Conservation (phyloP, 2,797 vertebrate genomes). For the Siniperca scherzeri region DNA sequence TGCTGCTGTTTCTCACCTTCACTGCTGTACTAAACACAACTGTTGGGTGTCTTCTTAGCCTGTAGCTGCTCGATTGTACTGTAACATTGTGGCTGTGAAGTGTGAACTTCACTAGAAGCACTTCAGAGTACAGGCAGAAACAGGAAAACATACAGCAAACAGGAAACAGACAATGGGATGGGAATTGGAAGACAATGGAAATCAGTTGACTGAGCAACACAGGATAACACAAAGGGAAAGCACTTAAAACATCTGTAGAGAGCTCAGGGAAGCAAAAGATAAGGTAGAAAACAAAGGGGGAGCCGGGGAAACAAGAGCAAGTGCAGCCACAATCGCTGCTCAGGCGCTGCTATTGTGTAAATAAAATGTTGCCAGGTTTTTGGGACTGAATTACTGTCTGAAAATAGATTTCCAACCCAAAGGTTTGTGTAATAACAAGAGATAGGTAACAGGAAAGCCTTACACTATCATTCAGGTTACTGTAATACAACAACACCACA, state of each 20-base stretch:
- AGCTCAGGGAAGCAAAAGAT: slow-evolving; percentile 20
- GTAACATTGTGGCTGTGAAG: neutral
- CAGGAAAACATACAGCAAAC: neutral
- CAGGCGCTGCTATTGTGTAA: slow-evolving; percentile 16
- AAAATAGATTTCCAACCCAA: slow-evolving; percentile 11
- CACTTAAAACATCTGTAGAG: slow-evolving; percentile 19
- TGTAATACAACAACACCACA: neutral
- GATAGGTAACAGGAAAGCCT: neutral
- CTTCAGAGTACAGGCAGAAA: slow-evolving; percentile 8
- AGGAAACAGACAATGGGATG: neutral
- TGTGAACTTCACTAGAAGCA: neutral
- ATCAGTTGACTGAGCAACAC: slow-evolving; percentile 12
- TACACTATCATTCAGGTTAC: neutral
- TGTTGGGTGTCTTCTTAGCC: neutral
- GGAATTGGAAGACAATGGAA: slow-evolving; percentile 14
- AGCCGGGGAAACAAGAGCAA: neutral
- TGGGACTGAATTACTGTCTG: neutral
- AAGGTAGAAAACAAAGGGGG: slow-evolving; percentile 6
- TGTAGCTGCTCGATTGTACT: neutral
- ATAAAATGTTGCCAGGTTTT: slow-evolving; percentile 27
- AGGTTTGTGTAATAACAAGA: neutral
- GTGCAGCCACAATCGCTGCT: neutral
- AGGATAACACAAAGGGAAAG: slow-evolving; percentile 20
- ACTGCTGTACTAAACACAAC: slow-evolving; percentile 9
- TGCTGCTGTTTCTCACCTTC: slow-evolving; percentile 1